Evolutionary conservation across 2,888 invertebrate species (phyloP).

Genomic region (Sipha maydis): DNA sequence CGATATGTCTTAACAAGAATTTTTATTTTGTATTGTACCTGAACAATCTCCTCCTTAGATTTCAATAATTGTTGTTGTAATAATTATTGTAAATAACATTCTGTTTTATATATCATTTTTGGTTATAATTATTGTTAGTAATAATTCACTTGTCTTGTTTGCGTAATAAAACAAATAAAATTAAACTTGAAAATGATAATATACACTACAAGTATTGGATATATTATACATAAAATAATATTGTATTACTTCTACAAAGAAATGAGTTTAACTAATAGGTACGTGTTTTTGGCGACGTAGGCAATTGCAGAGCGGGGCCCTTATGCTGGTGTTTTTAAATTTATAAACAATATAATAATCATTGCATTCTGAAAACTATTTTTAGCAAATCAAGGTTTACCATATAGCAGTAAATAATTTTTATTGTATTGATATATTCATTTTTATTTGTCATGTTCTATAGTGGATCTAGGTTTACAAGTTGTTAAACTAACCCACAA

Average conservation of each 20-base stretch:
- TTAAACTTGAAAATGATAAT: not conserved
- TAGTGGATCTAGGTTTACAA: no score
- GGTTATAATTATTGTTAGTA: no score
- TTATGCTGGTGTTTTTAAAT: no score
- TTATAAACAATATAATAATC: no score
- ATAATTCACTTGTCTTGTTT: not conserved
- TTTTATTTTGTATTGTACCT: not conserved
- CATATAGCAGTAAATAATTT: not conserved
- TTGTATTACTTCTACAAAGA: not conserved
- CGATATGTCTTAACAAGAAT: constrained; percentile 15
- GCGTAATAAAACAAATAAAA: not conserved
- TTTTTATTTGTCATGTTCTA: no score
- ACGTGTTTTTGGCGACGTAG: not conserved
- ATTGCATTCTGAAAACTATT: no score
- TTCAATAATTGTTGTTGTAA: not conserved
- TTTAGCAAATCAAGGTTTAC: no score
- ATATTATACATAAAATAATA: no score
- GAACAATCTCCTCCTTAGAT: not conserved
- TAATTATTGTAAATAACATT: not conserved
- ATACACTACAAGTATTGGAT: no score
- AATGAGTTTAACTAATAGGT: not conserved
- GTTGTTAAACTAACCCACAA: no score
- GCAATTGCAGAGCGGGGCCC: not conserved
- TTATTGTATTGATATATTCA: no score
- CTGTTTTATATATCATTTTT: no score